These are phyloP conservation scores for Ruditapes philippinarum DNA, from an alignment of 1,140 invertebrate genomes.

Conservation along the genomic window DNA sequence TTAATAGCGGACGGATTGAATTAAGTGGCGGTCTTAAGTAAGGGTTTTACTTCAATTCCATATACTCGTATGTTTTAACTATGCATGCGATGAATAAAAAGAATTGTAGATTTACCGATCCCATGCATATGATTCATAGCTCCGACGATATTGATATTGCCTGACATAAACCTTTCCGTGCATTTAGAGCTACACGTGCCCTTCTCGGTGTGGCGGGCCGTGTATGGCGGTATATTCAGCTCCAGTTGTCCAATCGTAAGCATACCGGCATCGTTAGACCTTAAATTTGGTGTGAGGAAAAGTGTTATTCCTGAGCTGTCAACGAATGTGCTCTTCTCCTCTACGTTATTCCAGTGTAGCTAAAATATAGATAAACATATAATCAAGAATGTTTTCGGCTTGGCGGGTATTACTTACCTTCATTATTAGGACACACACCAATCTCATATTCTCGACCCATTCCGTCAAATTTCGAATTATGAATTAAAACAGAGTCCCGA, in stretches of 20 bases:
- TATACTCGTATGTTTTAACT: no score
- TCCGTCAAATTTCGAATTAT: no score
- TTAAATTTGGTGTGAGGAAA: conserved; percentile 65
- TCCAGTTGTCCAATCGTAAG: conserved; percentile 57
- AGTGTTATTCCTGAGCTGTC: conserved; percentile 70
- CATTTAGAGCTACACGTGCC: neutral
- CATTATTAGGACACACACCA: no score
- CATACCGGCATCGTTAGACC: conserved; percentile 62
- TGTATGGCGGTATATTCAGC: conserved; percentile 66
- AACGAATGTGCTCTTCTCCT: neutral
- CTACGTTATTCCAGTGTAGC: conserved; percentile 75
- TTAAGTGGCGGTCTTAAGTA: no score
- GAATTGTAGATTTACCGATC: neutral
- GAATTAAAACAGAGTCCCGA: no score
- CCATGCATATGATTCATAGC: conserved; percentile 45
- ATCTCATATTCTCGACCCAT: no score
- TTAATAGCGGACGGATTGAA: no score
- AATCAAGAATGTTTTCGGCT: no score
- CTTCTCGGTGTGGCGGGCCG: neutral
- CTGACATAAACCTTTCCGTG: neutral
- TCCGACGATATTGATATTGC: neutral
- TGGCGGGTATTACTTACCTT: no score
- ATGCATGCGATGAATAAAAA: no score
- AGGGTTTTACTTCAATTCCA: no score
- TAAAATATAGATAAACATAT: conserved; percentile 1